A percentile compares a stretch with the other conserved stretches of the same genome.
phyloP scores from a whole-genome alignment of 2,797 vertebrate genomes.

The Otus scops region DNA sequence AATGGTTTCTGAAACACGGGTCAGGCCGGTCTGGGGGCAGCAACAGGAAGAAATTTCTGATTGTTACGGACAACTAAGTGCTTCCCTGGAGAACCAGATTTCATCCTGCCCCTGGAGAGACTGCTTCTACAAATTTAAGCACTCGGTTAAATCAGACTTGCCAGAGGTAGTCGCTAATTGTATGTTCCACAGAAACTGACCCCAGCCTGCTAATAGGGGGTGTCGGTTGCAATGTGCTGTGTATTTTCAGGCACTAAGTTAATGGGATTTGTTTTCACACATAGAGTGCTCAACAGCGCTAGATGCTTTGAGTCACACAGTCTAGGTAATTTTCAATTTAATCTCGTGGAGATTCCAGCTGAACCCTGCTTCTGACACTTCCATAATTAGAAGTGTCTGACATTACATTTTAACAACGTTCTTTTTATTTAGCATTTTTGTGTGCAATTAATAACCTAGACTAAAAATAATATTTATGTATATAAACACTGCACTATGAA shows the following conservation, averaged over 20 bases:
- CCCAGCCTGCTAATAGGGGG: background rate
- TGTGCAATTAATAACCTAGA: slow-evolving; percentile 8
- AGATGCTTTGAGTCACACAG: background rate
- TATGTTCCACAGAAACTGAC: background rate
- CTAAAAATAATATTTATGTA: slow-evolving; percentile 14
- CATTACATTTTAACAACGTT: background rate
- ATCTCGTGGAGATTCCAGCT: background rate
- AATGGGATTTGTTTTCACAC: background rate
- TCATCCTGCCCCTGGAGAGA: background rate
- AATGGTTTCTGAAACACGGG: background rate
- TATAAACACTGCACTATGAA: background rate
- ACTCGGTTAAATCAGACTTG: background rate
- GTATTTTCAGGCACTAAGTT: background rate
- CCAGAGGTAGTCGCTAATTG: background rate
- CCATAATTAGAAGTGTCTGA: slow-evolving; percentile 28
- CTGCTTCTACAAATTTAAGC: background rate
- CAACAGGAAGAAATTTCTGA: background rate
- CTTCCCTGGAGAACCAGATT: background rate
- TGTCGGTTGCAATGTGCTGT: background rate
- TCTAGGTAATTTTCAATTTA: background rate
- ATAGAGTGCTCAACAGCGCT: background rate
- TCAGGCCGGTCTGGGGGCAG: background rate
- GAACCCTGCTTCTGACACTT: background rate
- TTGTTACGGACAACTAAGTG: background rate
- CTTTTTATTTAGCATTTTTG: slow-evolving; percentile 17